Evolutionary conservation across 2,113 vertebrate species (phyloP), one percentile per base, ranked within the genome.

Genomic region (Perca flavescens): DNA sequence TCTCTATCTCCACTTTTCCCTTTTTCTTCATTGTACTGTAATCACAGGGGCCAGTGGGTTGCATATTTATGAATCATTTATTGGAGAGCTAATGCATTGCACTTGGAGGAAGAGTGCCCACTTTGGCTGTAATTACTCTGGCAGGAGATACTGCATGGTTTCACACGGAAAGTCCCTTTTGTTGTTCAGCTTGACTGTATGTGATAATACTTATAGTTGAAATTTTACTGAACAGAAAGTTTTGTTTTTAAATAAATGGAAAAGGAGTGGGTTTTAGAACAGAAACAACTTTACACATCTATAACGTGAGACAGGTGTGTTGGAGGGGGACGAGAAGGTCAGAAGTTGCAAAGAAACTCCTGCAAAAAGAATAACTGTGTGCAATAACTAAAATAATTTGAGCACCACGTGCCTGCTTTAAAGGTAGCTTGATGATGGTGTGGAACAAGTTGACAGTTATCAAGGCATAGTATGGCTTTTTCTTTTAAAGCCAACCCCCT

Each of bases 11-110:
- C 60, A 79, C 81, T 62, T 83, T 61, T 46, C 9, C 50, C 62
- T 69, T 87, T 83, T 70, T 74, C 77, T 82, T 79, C 77, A 70
- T 86, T 88, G 82, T 87, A 74, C 52, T 90, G 85, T 88, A 91
- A 94, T 93, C 88, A 88, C 80, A 65, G 81, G 61, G 66, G 80
- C 40, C 76, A 92, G 70, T 69, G 82, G 76, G 72, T 67, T 90
- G 90, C 77, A 85, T 86, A 74, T 92, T 82, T 83, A 89, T 95
- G 64, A 89, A 95, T 93, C 79, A 93, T 94, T 92, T 83, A 94
- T 91, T 62, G 53, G 22, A 34, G 28, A 83, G 77, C 79, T 85
- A 85, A 89, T 87, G 89, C 83, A 86, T 84, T 87, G 83, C 81
- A 85, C 88, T 91, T 66, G 57, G 69, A 89, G 77, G 77, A 83